Evolutionary conservation across 2,888 invertebrate species (phyloP).

Genomic region (Glaucopsyche alexis): DNA sequence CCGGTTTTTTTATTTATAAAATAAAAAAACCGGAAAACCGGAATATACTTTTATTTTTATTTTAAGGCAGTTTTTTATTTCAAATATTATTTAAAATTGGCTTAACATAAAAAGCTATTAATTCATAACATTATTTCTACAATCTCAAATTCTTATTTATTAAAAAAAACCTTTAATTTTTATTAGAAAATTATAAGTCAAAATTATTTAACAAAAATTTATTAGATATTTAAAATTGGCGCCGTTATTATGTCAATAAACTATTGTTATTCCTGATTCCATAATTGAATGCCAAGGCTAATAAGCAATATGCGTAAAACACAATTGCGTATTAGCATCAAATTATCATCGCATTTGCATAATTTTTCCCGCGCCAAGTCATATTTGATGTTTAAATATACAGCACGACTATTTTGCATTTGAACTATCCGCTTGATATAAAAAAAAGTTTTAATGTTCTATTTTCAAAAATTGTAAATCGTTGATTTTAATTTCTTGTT

Average conservation of each 20-base stretch:
- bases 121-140: too few relatives aligned
- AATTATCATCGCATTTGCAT: constrained; percentile 33
- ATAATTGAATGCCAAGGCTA: constrained; percentile 20
- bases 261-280: neutral
- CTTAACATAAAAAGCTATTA: too few relatives aligned
- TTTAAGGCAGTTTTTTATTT: too few relatives aligned
- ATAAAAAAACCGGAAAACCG: too few relatives aligned
- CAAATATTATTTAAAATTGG: too few relatives aligned
- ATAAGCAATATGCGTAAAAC: constrained; percentile 21
- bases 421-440: neutral
- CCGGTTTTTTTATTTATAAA: too few relatives aligned
- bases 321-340: constrained; percentile 37
- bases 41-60: too few relatives aligned
- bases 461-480: neutral
- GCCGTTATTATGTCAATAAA: constrained; percentile 1
- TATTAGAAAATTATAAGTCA: neutral
- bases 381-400: neutral
- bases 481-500: neutral
- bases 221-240: neutral
- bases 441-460: too few relatives aligned
- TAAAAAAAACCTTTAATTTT: too few relatives aligned
- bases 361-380: constrained; percentile 10
- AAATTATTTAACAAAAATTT: neutral
- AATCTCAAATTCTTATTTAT: too few relatives aligned
- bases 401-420: neutral